A percentile compares a stretch with the other conserved stretches of the same genome.
Evolutionary conservation across 2,113 vertebrate species (phyloP).

Genomic region (Cyprinus carpio): DNA sequence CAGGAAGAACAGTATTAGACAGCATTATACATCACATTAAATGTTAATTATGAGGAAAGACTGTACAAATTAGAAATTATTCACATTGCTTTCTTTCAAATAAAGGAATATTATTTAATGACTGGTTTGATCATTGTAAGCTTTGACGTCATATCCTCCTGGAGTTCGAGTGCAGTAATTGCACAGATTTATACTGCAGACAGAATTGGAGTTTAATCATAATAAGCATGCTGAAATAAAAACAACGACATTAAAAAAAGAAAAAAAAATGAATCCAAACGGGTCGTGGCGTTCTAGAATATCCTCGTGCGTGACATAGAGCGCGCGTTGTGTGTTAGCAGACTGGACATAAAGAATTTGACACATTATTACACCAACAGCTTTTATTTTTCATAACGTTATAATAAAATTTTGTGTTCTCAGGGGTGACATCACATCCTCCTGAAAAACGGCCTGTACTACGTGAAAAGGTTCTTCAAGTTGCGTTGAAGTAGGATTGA

Average conservation of each 20-base stretch:
- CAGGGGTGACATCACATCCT: conserved; percentile 98
- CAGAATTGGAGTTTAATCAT: background rate
- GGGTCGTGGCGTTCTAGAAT: background rate
- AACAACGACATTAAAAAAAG: background rate
- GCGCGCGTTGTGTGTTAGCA: background rate
- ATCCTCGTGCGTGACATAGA: background rate
- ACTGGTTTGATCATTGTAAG: background rate
- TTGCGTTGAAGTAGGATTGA: conserved; percentile 79
- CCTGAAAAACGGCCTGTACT: conserved; percentile 96
- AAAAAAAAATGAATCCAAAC: too few species aligned
- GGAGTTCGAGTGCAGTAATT: background rate
- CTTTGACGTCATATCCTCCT: background rate
- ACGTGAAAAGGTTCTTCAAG: conserved; percentile 99
- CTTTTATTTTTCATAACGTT: conserved; percentile 16
- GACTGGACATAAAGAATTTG: background rate
- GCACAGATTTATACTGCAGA: background rate
- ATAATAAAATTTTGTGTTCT: background rate
- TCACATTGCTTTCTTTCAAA: background rate
- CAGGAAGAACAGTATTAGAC: background rate
- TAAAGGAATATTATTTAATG: background rate
- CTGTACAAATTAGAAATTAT: background rate
- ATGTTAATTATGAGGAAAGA: background rate
- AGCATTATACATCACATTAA: background rate
- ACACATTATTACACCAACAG: background rate
- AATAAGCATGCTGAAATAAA: background rate